A percentile compares a stretch with the other conserved stretches of the same genome.
Evolutionary conservation across 2,888 invertebrate genomes (phyloP).

Genomic region (Nomada hirtipes): DNA sequence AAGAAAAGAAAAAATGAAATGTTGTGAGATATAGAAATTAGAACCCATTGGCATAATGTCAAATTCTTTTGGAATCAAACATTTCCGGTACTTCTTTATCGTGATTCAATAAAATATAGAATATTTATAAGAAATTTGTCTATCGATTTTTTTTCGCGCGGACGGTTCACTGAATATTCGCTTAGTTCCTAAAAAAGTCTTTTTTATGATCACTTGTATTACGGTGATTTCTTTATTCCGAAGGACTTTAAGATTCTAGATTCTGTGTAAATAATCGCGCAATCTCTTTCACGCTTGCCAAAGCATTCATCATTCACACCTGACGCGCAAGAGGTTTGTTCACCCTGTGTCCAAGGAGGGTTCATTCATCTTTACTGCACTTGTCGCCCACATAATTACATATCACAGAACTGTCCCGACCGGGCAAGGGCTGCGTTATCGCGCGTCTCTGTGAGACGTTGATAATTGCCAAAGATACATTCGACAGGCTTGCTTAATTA

Average conservation of each 20-base stretch:
- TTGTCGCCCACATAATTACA: slow-evolving; percentile 57
- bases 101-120: no score
- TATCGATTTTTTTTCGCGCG: no score
- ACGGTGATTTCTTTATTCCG: no score
- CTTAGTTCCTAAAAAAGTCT: no score
- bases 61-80: no score
- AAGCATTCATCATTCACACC: slow-evolving; percentile 16
- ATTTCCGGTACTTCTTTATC: no score
- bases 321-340: neutral
- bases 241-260: no score
- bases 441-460: slow-evolving; percentile 6
- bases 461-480: slow-evolving; percentile 43
- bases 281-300: neutral
- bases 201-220: no score
- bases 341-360: neutral
- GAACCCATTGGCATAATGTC: neutral
- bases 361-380: slow-evolving; percentile 32
- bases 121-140: no score
- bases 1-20: no score
- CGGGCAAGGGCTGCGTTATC: slow-evolving; percentile 24
- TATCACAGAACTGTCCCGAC: slow-evolving; percentile 45
- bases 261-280: neutral
- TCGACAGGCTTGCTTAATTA: slow-evolving; percentile 19
- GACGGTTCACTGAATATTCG: no score
- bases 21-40: slow-evolving; percentile 2